Base-by-base conservation (phyloP, 2,888 invertebrate species). In the Nebria salina region DNA sequence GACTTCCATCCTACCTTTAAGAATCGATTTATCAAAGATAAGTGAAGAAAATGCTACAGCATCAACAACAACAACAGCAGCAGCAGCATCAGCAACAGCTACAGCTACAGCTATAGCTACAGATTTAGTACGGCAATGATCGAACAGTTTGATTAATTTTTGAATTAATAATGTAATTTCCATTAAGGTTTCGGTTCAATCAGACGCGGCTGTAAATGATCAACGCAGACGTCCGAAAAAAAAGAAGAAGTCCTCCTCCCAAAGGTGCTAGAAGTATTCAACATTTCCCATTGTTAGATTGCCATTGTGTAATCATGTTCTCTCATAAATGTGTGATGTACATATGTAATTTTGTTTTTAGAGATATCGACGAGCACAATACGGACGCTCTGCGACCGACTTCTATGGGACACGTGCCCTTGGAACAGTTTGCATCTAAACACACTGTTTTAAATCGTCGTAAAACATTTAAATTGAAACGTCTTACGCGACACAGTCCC, bases 21-120 rank as follows among this genome's bases (percentile, higher is more conserved):
- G 76, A 25, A 68, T 54, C 11, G 74, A 76, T 43, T 68, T 81
- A 68, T 74, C 81, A 5, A 81, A 77, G 34, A 81, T 81, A 42
- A 74, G 41, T 11, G 81, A 81, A 81, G 81, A 81, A 74, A 43
- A 25, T 42, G 13, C 15, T 8, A 42, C 70, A 34, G 34, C 34
- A 34, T 0, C 34, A 34, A 34, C 34, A n/a, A 15, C 70, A n/a
- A 15, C 5, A 54, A 15, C 26, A 74, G 64, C 20, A 20, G 20
- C 20, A 20, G 20, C 70, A 34, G 34, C 34, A 34, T 2, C 34
- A 34, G 5, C 34, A n/a, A 15, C 70, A 20, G 13, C 15, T 6
- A 42, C 70, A 34, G 34, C 34, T 1, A 1, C 34, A 34, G 5
- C 34, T 8, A 15, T 54, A n/a, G 20, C 5, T 74, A 15, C 26